phyloP scores from a whole-genome alignment of 2,113 vertebrate genomes.

The Sceloporus undulatus region DNA sequence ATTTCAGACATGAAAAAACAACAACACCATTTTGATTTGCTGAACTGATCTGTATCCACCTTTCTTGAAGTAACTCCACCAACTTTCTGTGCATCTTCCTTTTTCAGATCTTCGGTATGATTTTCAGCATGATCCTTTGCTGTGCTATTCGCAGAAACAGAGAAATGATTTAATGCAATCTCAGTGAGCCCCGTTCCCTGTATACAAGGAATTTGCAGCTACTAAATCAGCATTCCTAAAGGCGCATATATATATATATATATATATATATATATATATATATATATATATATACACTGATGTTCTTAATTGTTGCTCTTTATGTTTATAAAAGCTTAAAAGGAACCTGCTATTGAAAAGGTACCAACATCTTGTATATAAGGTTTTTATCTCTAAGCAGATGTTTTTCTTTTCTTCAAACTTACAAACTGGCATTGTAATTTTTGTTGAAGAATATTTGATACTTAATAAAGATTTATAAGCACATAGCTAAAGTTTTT shows the following conservation, averaged over 20 bases:
- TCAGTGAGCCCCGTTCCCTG: slow-evolving; percentile 36
- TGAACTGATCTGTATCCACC: background rate
- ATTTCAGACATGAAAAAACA: background rate
- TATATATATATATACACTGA: slow-evolving; percentile 76
- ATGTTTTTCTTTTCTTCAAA: slow-evolving; percentile 70
- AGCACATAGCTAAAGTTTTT: slow-evolving; percentile 15
- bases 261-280: slow-evolving; percentile 78
- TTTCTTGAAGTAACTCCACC: too few relatives aligned
- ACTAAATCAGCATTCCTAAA: slow-evolving; percentile 75
- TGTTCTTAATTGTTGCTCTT: slow-evolving; percentile 73
- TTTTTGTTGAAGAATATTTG: slow-evolving; percentile 85
- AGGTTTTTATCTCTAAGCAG: slow-evolving; percentile 69
- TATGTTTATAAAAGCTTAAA: slow-evolving; percentile 69
- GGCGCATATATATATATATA: slow-evolving; percentile 78
- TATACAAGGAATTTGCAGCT: slow-evolving; percentile 63
- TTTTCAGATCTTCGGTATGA: slow-evolving; percentile 92
- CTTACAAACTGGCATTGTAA: slow-evolving; percentile 79
- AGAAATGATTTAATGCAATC: slow-evolving; percentile 87
- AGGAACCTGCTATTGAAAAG: slow-evolving; percentile 74
- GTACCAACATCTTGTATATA: slow-evolving; percentile 80
- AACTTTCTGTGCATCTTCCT: slow-evolving; percentile 6
- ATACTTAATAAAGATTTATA: slow-evolving; percentile 83
- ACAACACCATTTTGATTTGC: background rate
- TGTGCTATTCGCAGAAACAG: slow-evolving; percentile 91
- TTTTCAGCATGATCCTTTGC: slow-evolving; percentile 95